These are phyloP conservation scores for Pseudotriccus pelzelni DNA, from an alignment of 2,797 vertebrate species.

Conservation along the genomic window DNA sequence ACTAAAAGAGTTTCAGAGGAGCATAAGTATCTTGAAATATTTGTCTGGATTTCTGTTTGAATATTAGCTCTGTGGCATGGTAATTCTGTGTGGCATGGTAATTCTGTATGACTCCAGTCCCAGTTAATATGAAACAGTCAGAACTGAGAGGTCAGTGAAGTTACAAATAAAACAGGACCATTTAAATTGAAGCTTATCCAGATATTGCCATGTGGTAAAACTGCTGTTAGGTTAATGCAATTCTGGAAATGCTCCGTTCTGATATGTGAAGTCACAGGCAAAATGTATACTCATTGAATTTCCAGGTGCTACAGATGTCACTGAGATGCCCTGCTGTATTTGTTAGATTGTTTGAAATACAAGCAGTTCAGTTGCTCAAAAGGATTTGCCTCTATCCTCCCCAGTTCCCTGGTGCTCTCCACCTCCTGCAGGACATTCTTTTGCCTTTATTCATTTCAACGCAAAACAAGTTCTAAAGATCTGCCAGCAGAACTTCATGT, in stretches of 20 bases:
- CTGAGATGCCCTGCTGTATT: neutral
- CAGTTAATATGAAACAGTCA: neutral
- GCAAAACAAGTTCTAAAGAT: neutral
- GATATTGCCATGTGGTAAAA: neutral
- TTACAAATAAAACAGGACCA: neutral
- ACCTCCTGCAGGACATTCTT: neutral
- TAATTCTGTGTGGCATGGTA: neutral
- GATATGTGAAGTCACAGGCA: neutral
- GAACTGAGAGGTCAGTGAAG: neutral
- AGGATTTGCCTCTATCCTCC: neutral
- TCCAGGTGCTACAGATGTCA: neutral
- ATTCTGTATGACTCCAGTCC: neutral
- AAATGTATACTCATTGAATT: neutral
- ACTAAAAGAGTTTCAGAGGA: neutral
- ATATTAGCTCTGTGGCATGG: neutral
- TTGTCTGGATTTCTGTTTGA: neutral
- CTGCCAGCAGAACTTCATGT: neutral
- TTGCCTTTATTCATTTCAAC: neutral
- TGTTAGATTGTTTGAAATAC: neutral
- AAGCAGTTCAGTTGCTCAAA: neutral
- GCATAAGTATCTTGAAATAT: neutral
- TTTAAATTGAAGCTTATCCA: neutral
- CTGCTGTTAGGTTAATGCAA: neutral
- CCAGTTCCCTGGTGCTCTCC: neutral
- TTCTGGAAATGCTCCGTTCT: neutral